phyloP scores from a whole-genome alignment of 2,888 invertebrate genomes.

The Andrena camellia region DNA sequence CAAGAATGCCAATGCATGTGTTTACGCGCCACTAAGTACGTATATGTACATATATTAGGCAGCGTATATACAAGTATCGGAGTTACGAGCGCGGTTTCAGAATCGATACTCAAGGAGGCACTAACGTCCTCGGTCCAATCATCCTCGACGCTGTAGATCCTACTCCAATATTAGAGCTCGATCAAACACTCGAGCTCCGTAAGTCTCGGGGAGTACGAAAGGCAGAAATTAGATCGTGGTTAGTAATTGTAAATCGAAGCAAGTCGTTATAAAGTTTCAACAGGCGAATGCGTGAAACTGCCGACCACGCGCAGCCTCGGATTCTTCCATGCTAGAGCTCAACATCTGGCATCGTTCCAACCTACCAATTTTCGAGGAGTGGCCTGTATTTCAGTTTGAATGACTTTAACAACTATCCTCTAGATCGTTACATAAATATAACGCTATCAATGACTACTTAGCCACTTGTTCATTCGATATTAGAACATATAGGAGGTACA shows the following conservation, averaged over 20 bases:
- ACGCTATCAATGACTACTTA: background rate
- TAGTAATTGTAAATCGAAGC: slow-evolving; percentile 41
- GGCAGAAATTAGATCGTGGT: slow-evolving; percentile 49
- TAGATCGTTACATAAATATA: slow-evolving; percentile 1
- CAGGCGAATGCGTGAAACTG: slow-evolving; percentile 19
- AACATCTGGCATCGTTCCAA: slow-evolving; percentile 23
- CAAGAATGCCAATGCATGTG: background rate
- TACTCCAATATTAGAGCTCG: slow-evolving; percentile 48
- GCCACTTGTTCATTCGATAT: background rate
- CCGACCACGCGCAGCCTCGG: background rate
- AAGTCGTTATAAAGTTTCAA: background rate
- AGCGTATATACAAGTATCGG: background rate
- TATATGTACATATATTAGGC: background rate
- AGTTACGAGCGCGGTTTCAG: slow-evolving; percentile 5
- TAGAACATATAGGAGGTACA: background rate
- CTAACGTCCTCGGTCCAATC: slow-evolving; percentile 55
- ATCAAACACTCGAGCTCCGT: slow-evolving; percentile 45
- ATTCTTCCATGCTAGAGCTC: slow-evolving; percentile 1
- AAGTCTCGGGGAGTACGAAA: slow-evolving; percentile 6
- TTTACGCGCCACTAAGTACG: background rate
- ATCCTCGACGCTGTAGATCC: slow-evolving; percentile 20
- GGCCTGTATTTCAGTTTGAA: slow-evolving; percentile 18
- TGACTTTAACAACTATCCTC: slow-evolving; percentile 15
- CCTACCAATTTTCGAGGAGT: slow-evolving; percentile 8
- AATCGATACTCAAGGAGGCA: slow-evolving; percentile 48